A percentile compares a stretch with the other conserved stretches of the same genome.
Evolutionary conservation across 2,888 invertebrate species (phyloP).

Genomic region (Cantharis flavilabris): DNA sequence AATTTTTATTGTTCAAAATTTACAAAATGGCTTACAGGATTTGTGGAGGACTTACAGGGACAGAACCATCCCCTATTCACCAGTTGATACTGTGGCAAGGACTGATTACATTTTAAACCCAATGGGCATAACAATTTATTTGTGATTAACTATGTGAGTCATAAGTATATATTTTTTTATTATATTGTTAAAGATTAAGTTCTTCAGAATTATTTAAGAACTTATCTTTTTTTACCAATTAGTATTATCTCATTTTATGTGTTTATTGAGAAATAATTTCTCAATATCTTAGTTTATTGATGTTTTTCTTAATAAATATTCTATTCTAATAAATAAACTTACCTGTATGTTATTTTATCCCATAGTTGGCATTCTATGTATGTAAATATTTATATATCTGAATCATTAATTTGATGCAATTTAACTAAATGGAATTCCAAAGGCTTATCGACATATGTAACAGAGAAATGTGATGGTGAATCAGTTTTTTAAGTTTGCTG

Average conservation of each 20-base stretch:
- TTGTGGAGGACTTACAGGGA: conserved; percentile 90
- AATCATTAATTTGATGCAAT: too few relatives aligned
- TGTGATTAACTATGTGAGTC: not conserved
- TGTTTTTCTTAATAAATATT: not conserved
- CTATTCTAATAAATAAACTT: not conserved
- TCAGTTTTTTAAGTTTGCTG: too few relatives aligned
- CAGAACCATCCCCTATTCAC: conserved; percentile 76
- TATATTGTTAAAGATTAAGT: too few relatives aligned
- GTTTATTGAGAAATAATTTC: not conserved
- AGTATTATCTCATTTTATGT: not conserved
- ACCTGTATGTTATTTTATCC: not conserved
- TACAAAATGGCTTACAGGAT: conserved; percentile 60
- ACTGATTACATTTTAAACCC: conserved; percentile 69
- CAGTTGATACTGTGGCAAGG: conserved; percentile 51
- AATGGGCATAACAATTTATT: not conserved
- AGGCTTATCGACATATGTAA: too few relatives aligned
- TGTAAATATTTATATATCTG: too few relatives aligned
- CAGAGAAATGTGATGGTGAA: too few relatives aligned
- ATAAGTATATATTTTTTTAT: not conserved
- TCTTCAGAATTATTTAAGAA: too few relatives aligned
- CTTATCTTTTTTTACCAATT: not conserved
- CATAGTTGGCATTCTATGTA: too few relatives aligned
- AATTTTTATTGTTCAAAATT: conserved; percentile 23
- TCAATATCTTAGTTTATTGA: not conserved
- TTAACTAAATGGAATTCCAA: too few relatives aligned